phyloP scores from a whole-genome alignment of 2,113 vertebrate species.

The Oryzias woworae region DNA sequence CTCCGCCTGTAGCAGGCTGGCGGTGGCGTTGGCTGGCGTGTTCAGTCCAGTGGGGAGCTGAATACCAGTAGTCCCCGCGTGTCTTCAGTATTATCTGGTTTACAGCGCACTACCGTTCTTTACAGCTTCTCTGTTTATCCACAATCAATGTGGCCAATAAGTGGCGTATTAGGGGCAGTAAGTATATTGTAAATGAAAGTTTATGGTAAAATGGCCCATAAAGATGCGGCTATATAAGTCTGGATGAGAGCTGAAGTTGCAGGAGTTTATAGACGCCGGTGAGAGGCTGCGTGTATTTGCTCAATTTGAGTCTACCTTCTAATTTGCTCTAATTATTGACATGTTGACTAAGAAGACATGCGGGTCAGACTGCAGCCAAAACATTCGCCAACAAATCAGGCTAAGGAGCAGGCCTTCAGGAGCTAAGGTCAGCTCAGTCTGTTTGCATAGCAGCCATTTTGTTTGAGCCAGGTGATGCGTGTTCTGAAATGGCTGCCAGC shows the following conservation, averaged over 20 bases:
- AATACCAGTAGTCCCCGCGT: conserved; percentile 45
- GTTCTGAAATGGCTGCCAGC: conserved; percentile 53
- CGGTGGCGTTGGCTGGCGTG: neutral
- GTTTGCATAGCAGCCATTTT: conserved; percentile 53
- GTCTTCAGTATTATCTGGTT: conserved; percentile 54
- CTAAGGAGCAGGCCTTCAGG: neutral
- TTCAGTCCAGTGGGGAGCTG: neutral
- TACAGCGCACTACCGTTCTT: conserved; percentile 66
- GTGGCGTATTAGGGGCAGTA: conserved; percentile 73
- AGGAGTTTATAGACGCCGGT: conserved; percentile 35
- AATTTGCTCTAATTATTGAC: conserved; percentile 53
- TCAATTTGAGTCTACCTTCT: conserved; percentile 35
- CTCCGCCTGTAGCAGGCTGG: too few species aligned
- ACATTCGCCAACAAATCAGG: too few species aligned
- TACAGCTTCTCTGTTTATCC: conserved; percentile 77
- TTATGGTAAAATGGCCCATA: conserved; percentile 82
- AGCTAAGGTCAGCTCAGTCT: neutral
- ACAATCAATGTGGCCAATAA: conserved; percentile 50
- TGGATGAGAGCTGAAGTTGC: conserved; percentile 22
- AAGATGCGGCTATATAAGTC: conserved; percentile 64
- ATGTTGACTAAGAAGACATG: conserved; percentile 9
- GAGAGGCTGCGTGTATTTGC: conserved; percentile 38
- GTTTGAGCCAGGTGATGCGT: conserved; percentile 3
- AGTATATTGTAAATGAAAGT: conserved; percentile 78
- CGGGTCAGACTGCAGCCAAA: neutral